phyloP scores from a whole-genome alignment of 92 coral and sea anemone species.

The Nematostella vectensis region DNA sequence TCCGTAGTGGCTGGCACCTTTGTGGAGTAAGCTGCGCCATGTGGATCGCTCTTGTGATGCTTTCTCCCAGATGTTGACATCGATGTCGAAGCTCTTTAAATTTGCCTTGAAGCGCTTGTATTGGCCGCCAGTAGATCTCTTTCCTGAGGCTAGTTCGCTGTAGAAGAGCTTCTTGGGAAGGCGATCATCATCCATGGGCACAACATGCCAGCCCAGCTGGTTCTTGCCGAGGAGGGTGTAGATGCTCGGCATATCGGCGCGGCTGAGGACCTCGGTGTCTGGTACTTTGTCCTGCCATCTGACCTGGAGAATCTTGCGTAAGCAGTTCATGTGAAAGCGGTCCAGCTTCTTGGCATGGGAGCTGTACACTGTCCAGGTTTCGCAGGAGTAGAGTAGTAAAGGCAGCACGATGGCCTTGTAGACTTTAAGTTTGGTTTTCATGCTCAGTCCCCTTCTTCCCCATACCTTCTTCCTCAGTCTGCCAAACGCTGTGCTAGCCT shows the following conservation, averaged over 20 bases:
- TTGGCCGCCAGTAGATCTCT: not conserved
- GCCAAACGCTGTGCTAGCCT: not conserved
- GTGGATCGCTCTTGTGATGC: no score
- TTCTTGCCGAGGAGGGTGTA: not conserved
- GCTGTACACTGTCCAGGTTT: not conserved
- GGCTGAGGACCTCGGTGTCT: not conserved
- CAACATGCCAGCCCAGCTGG: no score
- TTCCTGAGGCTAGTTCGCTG: not conserved
- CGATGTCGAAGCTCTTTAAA: no score
- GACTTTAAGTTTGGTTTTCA: not conserved
- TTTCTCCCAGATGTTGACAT: no score
- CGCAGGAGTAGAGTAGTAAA: not conserved
- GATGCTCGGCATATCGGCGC: not conserved
- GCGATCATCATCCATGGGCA: not conserved
- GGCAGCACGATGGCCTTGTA: not conserved
- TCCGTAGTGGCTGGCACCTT: no score
- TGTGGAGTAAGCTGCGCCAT: no score
- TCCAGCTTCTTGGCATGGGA: not conserved
- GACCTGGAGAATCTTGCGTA: not conserved
- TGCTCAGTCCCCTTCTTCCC: not conserved
- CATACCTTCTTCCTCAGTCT: not conserved
- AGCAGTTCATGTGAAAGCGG: not conserved
- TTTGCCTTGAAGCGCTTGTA: not conserved
- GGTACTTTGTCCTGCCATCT: not conserved
- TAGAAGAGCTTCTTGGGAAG: not conserved